A percentile compares a stretch with the other conserved stretches of the same genome.
Conservation (phyloP, 2,113 vertebrate species). For the Murina feae region DNA sequence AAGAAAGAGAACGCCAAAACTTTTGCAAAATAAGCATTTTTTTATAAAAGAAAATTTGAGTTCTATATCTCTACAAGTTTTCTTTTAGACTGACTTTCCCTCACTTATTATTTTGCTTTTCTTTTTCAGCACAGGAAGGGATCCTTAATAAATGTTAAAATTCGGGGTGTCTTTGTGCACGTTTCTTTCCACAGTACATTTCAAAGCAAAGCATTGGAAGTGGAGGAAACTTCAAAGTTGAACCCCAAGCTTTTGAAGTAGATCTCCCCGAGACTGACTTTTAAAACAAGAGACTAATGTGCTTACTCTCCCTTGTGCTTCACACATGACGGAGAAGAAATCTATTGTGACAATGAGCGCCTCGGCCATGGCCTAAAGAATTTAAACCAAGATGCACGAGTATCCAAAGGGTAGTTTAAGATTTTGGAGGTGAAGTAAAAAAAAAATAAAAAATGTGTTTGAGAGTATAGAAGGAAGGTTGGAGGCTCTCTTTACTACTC, state of each 20-base stretch:
- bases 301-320: not conserved
- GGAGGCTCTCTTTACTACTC: not conserved
- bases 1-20: not conserved
- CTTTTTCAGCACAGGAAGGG: constrained; percentile 46
- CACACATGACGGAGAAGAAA: constrained; percentile 55
- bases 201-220: constrained; percentile 67
- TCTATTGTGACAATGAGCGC: not conserved
- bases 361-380: not conserved
- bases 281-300: constrained; percentile 33
- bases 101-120: constrained; percentile 41
- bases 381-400: constrained; percentile 46
- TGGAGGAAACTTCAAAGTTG: constrained; percentile 55
- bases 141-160: constrained; percentile 45
- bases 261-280: constrained; percentile 43
- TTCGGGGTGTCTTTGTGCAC: not conserved
- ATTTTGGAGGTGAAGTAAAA: constrained; percentile 37
- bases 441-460: not conserved
- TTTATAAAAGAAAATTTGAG: constrained; percentile 11
- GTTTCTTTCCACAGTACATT: constrained; percentile 27
- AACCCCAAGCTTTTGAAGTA: constrained; percentile 61
- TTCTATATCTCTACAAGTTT: constrained; percentile 16
- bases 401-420: not conserved
- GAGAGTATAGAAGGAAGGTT: not conserved
- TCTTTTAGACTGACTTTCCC: not conserved
- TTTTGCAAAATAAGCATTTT: not conserved